Evolutionary conservation across 2,113 vertebrate genomes (phyloP).

Genomic region (Pao palembangensis): DNA sequence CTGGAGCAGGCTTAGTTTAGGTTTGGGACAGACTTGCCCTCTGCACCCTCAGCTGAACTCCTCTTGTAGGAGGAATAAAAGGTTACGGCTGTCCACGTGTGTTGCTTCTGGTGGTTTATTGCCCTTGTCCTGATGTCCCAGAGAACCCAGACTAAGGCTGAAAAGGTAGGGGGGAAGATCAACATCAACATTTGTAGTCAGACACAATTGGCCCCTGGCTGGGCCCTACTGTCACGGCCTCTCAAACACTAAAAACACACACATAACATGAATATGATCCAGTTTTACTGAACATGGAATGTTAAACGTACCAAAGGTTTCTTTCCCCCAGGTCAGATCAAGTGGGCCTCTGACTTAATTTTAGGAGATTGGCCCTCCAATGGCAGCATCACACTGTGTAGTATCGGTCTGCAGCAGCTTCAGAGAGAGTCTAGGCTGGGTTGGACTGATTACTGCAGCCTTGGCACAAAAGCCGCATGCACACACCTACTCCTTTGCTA

Average conservation of each 20-base stretch:
- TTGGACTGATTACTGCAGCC: constrained; percentile 46
- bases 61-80: constrained; percentile 60
- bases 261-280: no score
- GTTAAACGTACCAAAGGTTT: background rate
- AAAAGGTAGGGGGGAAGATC: constrained; percentile 30
- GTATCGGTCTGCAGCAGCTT: constrained; percentile 29
- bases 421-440: constrained; percentile 28
- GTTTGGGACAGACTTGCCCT: constrained; percentile 48
- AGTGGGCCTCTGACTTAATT: background rate
- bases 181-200: constrained; percentile 18
- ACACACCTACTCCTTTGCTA: constrained; percentile 14
- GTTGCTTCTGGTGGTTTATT: constrained; percentile 55
- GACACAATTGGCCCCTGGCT: constrained; percentile 7
- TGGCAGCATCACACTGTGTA: constrained; percentile 33
- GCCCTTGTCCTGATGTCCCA: constrained; percentile 36
- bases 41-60: constrained; percentile 42
- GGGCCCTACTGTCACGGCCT: background rate
- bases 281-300: no score
- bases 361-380: constrained; percentile 33
- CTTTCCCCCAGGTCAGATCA: background rate
- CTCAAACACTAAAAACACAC: background rate
- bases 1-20: constrained; percentile 43
- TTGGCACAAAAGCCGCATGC: constrained; percentile 20
- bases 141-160: constrained; percentile 20
- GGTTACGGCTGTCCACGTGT: constrained; percentile 42